phyloP scores from a whole-genome alignment of 2,888 invertebrate genomes.

The Chromoteleia sp. region DNA sequence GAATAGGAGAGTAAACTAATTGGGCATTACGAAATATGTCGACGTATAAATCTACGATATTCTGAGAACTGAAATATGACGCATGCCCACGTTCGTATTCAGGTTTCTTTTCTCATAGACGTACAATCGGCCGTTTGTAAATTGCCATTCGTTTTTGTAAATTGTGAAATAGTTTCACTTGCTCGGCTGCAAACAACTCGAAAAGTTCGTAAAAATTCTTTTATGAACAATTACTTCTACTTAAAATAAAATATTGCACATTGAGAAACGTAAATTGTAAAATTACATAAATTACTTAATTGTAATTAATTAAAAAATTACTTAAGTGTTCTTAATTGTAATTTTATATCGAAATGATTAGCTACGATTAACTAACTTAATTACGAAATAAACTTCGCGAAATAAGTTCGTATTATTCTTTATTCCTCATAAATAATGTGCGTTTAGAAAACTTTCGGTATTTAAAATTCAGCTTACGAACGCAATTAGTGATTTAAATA shows the following conservation, averaged over 20 bases:
- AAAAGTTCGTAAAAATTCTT: neutral
- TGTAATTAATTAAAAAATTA: no score
- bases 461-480: no score
- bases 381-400: no score
- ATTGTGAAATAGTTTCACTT: constrained; percentile 8
- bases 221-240: neutral
- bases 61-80: constrained; percentile 46
- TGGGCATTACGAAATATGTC: constrained; percentile 57
- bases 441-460: no score
- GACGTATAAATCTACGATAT: constrained; percentile 42
- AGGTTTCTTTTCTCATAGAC: constrained; percentile 27
- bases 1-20: constrained; percentile 64
- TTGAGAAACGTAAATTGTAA: no score
- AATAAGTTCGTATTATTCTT: no score
- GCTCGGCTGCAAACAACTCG: constrained; percentile 8
- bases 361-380: no score
- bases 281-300: no score
- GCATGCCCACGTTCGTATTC: constrained; percentile 16
- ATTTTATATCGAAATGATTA: no score
- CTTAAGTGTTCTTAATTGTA: no score
- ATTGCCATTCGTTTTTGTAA: constrained; percentile 7
- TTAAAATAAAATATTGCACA: no score
- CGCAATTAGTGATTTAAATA: neutral
- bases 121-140: constrained; percentile 18
- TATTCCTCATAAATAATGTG: no score